Conservation (phyloP, 35 echinoderm and acorn worm species). For the Ptychodera flava region DNA sequence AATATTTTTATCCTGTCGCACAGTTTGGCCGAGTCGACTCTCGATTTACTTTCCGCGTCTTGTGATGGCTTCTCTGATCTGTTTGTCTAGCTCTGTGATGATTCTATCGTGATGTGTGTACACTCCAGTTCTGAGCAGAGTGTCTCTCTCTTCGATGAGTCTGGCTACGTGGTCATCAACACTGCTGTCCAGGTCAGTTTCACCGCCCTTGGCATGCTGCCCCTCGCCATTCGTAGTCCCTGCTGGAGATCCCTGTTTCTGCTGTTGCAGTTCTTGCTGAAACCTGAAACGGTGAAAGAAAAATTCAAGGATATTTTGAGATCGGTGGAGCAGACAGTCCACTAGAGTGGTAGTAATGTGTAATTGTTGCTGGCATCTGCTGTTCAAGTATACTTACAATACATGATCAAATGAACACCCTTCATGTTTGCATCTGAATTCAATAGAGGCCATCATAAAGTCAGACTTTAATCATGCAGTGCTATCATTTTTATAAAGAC, state of each 20-base stretch:
- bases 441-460: no score
- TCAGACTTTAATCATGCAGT: no score
- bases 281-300: neutral
- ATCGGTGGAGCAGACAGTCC: no score
- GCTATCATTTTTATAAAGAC: no score
- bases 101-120: conserved; percentile 93
- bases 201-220: neutral
- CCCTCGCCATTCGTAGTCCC: neutral
- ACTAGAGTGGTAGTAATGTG: no score
- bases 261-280: conserved; percentile 19
- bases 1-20: no score
- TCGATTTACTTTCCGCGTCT: conserved; percentile 11
- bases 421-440: no score
- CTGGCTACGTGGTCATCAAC: conserved; percentile 70
- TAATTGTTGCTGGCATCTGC: no score
- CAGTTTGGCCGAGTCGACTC: no score
- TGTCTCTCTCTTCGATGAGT: conserved; percentile 91
- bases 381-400: no score
- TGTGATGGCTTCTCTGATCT: conserved; percentile 67
- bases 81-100: conserved; percentile 77
- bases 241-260: conserved; percentile 17
- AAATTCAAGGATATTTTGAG: neutral
- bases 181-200: conserved; percentile 11
- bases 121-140: conserved; percentile 76
- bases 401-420: no score